Base-by-base conservation (phyloP, 1,140 invertebrate genomes). In the Scaptomyza graminum region DNA sequence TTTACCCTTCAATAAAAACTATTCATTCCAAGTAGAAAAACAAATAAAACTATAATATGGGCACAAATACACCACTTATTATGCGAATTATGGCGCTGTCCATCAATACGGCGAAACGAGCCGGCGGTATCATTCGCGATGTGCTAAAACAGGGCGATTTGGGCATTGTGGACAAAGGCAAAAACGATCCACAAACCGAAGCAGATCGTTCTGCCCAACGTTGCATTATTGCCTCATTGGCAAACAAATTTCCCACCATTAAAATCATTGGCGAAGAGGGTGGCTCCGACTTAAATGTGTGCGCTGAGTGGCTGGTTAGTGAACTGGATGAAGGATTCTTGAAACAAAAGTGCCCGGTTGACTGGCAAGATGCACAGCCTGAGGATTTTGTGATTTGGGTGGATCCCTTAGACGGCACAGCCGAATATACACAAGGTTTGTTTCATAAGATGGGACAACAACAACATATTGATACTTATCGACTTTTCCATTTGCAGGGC, bases 371-470 rank as follows among this genome's bases (percentile, higher is more conserved):
- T 78, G 92, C 97, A 1, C 92, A 93, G 47, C 93, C 94, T n/a
- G 94, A 95, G 68, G 95, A 96, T 79, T 92, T 96, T 75, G 97
- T 98, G 25, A 94, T 99, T 49, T 99, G 99, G 99, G 97, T 99
- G 5, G 99, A 99, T 94, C 99, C 99, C 6, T 92, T 99, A 2
- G 99, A 99, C 95, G 99, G 99, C 70, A 99, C 98, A 44, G 95
- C 95, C 28, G 98, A 99, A 93, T 98, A 97, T 90, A 97, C 97
- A 59, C 95, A 97, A 94, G 97, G 90, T 84, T 46, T 15, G 39
- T 8, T 12, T 12, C 7, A 11, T 13, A 0, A 4, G 13, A 0
- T 5, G 18, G 18, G 18, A 15, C 4, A n/a, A n/a, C 6, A 3
- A 39, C 9, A 39, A 39, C 37, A 39, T 5, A 41, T 41, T 41